Evolutionary conservation across 2,797 vertebrate genomes (phyloP).

Genomic region (Pangasius sanitwongsei): DNA sequence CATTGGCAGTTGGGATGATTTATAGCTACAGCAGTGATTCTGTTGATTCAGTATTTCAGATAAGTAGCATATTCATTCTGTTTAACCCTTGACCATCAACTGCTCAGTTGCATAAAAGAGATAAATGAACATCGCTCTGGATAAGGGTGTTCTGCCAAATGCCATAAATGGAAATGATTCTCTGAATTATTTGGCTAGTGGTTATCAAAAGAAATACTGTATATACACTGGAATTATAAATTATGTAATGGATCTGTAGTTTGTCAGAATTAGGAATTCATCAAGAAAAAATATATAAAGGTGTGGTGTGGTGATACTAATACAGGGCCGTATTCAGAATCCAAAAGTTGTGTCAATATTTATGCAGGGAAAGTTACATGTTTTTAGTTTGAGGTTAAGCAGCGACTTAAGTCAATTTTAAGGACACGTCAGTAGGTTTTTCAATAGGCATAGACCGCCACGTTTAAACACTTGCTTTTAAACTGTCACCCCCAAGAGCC

Average conservation of each 20-base stretch:
- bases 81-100: conserved; percentile 17
- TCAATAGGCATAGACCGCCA: background rate
- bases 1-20: conserved; percentile 51
- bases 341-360: no score
- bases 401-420: no score
- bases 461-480: background rate
- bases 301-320: background rate
- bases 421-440: background rate
- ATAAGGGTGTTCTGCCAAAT: no score
- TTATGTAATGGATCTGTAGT: background rate
- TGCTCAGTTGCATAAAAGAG: no score
- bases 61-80: conserved; percentile 49
- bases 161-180: background rate
- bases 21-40: conserved; percentile 43
- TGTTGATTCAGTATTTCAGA: conserved; percentile 30
- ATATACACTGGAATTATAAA: background rate
- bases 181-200: conserved; percentile 49
- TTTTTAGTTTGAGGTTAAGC: background rate
- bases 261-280: background rate
- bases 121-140: no score
- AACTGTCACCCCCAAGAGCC: no score
- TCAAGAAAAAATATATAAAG: background rate
- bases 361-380: no score
- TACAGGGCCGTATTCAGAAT: background rate
- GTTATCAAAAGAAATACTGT: background rate